Conservation (phyloP, 2,888 invertebrate genomes). For the Trachelus iudaicus region DNA sequence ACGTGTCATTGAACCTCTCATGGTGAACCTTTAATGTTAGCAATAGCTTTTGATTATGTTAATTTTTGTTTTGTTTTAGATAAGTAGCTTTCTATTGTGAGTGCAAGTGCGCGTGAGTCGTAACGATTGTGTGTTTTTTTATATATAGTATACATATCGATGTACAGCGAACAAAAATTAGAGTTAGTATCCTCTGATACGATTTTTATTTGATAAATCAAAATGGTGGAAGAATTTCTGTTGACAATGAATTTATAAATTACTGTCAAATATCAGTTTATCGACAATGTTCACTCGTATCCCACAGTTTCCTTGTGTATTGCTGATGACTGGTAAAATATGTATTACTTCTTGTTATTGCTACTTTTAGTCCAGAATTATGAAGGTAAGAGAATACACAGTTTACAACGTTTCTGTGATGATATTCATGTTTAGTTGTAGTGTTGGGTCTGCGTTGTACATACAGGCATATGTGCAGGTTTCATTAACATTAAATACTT, state of each 20-base stretch:
- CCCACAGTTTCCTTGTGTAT: too few species aligned
- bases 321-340: background rate
- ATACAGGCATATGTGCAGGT: background rate
- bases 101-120: background rate
- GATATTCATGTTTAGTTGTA: background rate
- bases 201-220: background rate
- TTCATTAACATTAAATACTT: background rate
- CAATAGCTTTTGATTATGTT: background rate
- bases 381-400: background rate
- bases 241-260: background rate
- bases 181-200: background rate
- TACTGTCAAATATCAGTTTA: too few species aligned
- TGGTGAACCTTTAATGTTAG: background rate
- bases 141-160: background rate
- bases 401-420: background rate
- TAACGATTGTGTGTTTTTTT: background rate
- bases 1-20: background rate
- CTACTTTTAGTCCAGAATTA: background rate
- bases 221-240: background rate
- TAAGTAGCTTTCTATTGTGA: background rate
- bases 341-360: background rate
- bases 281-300: too few species aligned
- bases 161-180: background rate
- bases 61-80: background rate
- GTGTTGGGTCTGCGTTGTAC: background rate